These are phyloP conservation scores for Watsonalla cultraria DNA, from an alignment of 2,888 invertebrate species.

Conservation along the genomic window DNA sequence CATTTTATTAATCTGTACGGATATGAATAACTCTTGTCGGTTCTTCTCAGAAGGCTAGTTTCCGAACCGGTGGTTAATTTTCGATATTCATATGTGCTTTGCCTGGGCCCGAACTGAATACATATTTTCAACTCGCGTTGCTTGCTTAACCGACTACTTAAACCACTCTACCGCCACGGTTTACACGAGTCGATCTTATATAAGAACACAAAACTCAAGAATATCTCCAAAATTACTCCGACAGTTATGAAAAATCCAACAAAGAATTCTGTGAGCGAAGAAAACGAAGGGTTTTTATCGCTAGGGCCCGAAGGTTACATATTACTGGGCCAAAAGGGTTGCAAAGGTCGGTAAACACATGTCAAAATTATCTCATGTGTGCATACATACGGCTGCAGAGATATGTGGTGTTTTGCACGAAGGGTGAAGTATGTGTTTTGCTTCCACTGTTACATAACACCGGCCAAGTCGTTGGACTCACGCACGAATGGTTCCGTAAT, in stretches of 20 bases:
- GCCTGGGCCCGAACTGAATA: too few species aligned
- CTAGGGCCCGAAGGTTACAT: neutral
- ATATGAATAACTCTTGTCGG: too few species aligned
- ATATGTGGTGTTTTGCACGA: neutral
- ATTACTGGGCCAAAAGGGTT: neutral
- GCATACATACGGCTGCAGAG: neutral
- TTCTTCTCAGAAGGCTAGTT: too few species aligned
- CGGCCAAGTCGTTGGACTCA: too few species aligned
- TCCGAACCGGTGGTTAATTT: too few species aligned
- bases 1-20: too few species aligned
- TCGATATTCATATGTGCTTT: too few species aligned
- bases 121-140: too few species aligned
- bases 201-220: neutral
- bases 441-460: neutral
- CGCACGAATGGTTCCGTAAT: too few species aligned
- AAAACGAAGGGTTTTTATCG: neutral
- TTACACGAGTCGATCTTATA: too few species aligned
- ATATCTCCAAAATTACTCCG: neutral
- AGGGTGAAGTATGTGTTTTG: neutral
- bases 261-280: neutral
- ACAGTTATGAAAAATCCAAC: neutral
- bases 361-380: neutral
- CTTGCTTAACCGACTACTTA: too few species aligned
- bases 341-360: neutral
- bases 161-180: too few species aligned